These are phyloP conservation scores for Mythimna lalbum DNA, from an alignment of 2,888 invertebrate genomes.

Conservation along the genomic window DNA sequence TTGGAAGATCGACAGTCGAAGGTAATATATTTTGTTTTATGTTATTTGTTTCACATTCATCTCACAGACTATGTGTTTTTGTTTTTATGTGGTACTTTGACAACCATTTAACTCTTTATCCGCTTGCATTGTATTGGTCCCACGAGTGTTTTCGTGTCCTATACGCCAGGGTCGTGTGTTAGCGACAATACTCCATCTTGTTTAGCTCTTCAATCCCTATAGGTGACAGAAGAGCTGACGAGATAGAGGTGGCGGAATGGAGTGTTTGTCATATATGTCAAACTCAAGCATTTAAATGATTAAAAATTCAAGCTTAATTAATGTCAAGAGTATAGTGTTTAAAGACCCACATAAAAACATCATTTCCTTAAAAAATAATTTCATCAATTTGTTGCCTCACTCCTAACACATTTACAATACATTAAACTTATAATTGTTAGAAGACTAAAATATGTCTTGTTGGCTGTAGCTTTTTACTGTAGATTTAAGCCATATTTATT, in stretches of 20 bases:
- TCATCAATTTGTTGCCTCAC: constrained; percentile 50
- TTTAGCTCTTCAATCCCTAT: too few species aligned
- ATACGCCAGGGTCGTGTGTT: too few species aligned
- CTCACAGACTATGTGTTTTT: constrained; percentile 51
- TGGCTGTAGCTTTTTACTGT: constrained; percentile 39
- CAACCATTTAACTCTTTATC: too few species aligned
- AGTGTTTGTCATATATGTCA: too few species aligned
- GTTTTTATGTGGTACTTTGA: constrained; percentile 37
- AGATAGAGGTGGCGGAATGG: too few species aligned
- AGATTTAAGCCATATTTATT: constrained; percentile 30
- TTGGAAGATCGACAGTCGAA: constrained; percentile 85
- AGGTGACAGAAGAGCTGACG: too few species aligned
- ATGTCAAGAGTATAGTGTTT: constrained; percentile 3
- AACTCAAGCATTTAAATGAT: too few species aligned
- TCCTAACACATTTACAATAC: constrained; percentile 47
- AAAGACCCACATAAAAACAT: constrained; percentile 17
- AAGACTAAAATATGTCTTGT: constrained; percentile 23
- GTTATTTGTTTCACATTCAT: constrained; percentile 69
- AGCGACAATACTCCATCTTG: too few species aligned
- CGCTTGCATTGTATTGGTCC: too few species aligned
- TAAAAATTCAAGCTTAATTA: too few species aligned
- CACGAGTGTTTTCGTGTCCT: too few species aligned
- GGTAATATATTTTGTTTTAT: constrained; percentile 83
- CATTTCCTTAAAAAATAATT: constrained; percentile 22
- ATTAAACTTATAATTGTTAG: constrained; percentile 35